Evolutionary conservation across 1,140 invertebrate genomes (phyloP).

Genomic region (Pseudomyrmex cubaensis): DNA sequence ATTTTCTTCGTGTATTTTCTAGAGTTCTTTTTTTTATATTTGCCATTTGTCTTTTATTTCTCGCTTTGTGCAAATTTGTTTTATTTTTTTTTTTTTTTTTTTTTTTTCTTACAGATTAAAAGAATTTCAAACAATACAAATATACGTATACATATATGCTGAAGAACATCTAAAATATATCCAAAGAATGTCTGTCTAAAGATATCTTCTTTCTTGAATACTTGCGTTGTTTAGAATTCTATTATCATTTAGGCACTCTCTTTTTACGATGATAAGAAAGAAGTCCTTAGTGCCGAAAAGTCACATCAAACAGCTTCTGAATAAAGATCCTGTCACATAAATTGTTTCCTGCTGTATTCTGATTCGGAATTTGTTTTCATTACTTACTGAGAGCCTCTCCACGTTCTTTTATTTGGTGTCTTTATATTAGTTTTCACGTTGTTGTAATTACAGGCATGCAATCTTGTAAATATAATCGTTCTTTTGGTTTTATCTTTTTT

Average conservation of each 20-base stretch:
- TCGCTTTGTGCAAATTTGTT: background rate
- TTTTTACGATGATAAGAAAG: background rate
- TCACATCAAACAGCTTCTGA: background rate
- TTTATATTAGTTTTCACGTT: background rate
- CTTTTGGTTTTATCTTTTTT: background rate
- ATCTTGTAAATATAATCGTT: background rate
- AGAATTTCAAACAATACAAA: slow-evolving; percentile 3
- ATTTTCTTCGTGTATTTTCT: slow-evolving; percentile 16
- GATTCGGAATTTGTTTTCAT: background rate
- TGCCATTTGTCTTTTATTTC: slow-evolving; percentile 30
- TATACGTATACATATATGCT: background rate
- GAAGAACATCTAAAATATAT: background rate
- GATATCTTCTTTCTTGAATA: background rate
- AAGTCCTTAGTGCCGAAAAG: background rate
- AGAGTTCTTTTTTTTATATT: background rate
- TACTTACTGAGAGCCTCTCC: background rate
- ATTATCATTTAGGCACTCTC: slow-evolving; percentile 14
- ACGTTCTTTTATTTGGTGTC: background rate
- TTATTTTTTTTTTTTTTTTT: too few relatives aligned
- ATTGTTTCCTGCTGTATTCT: background rate
- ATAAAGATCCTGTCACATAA: background rate
- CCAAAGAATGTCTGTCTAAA: background rate
- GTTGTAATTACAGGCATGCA: background rate
- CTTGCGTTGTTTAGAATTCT: slow-evolving; percentile 1
- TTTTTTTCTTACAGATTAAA: background rate